Base-by-base conservation (phyloP, 2,113 vertebrate genomes). In the Sceloporus undulatus region DNA sequence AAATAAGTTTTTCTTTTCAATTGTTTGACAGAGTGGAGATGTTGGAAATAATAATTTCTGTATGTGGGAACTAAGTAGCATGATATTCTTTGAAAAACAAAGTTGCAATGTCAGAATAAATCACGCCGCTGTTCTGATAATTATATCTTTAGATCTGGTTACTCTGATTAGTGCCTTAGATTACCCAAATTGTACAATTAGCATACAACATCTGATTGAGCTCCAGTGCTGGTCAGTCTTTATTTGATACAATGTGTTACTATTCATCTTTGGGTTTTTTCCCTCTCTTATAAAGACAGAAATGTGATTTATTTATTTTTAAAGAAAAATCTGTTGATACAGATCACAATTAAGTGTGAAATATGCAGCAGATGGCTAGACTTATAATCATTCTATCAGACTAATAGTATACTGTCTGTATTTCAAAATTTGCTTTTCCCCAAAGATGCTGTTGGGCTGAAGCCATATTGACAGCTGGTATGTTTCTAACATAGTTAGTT, bases 391-490 rank as follows among this genome's bases (percentile, higher is more conserved):
- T 97, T 97, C 92, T 96, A 96, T 96, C 94, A 96, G 95, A 93
- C 93, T 97, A 96, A 96, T 96, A 95, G 92, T 96, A 94, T 94
- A 95, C 94, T 92, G 90, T 94, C 95, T 96, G 84, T 70, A 94
- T 94, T 96, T 97, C 76, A 68, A 86, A 96, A 94, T 95, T 94
- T 94, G 89, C 87, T 96, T 96, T 96, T 96, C 96, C 95, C 96
- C 92, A 94, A 96, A 96, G 96, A 97, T 93, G 84, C 82, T 94
- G 76, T 93, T 97, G 97, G 96, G 94, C 71, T 89, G 79, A 94
- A 95, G 96, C 97, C 97, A 97, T 95, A 93, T 91, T 97, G 96
- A 97, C 97, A 97, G 96, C 95, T 97, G 96, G 95, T 95, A 90
- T 94, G 77, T 94, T 97, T 94, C 90, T 97, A 96, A 96, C 92